Base-by-base conservation (phyloP, 2,888 invertebrate genomes). In the Drosophila siamana region DNA sequence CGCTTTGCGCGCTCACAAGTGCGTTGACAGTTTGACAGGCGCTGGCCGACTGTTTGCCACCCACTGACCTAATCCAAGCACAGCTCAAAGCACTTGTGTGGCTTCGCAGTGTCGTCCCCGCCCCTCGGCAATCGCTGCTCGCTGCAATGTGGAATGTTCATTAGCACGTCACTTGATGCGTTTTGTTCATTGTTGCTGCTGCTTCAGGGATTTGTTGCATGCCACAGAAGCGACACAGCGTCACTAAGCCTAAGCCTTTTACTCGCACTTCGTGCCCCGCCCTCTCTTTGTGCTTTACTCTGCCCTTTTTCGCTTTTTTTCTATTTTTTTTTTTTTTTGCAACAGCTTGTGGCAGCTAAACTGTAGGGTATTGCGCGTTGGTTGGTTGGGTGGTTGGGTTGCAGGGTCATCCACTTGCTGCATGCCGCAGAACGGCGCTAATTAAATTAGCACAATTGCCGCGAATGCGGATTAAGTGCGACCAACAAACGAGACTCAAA, bases 361-460 rank as follows among this genome's bases (percentile, higher is more conserved):
- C 40, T 30, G 52, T n/a, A 24, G 22, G 46, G 28, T 15, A 19
- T 19, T 16, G 30, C 28, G 15, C 8, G 28, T 16, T 11, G n/a
- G 33, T 9, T 22, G 15, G 6, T 19, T 16, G 22, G 8, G 22
- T 8, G 11, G 8, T 2, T 0, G 8, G n/a, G 4, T 47, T 26
- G 1, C 3, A n/a, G 33, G 11, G 15, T 16, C 33, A 8, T 13
- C 19, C 55, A 15, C 24, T 24, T 19, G 13, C 15, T 48, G 61
- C 54, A 55, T 36, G 62, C 51, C 50, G 24, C 24, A 3, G 55
- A 68, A 60, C 28, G 36, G 51, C 54, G 72, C 73, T 88, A 88
- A 88, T 88, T 88, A 62, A 89, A 90, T 88, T 90, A 88, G 63
- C 71, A 59, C 73, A 73, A 85, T 79, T 79, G 74, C 74, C 69